These are phyloP conservation scores for Tachysurus fulvidraco DNA, from an alignment of 2,113 vertebrate species.

Conservation along the genomic window DNA sequence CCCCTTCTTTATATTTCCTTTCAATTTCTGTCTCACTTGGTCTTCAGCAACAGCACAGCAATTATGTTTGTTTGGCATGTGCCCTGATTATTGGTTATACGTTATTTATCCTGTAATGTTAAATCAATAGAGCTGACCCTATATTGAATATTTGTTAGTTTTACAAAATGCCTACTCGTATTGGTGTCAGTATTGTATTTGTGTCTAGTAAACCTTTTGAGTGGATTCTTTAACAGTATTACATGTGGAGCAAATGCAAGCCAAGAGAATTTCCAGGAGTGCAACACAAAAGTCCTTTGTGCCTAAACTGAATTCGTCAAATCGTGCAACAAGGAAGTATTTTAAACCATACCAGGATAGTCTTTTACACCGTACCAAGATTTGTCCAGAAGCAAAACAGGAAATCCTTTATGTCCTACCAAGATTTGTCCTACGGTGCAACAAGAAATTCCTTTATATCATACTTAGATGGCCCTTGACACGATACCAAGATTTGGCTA, in stretches of 20 bases:
- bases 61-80: neutral
- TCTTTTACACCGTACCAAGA: neutral
- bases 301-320: neutral
- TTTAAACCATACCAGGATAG: neutral
- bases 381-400: neutral
- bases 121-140: neutral
- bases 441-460: neutral
- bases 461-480: neutral
- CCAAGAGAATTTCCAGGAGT: neutral
- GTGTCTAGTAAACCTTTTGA: neutral
- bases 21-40: neutral
- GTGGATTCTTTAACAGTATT: neutral
- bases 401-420: neutral
- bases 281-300: neutral
- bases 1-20: neutral
- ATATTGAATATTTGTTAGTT: neutral
- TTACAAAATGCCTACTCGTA: neutral
- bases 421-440: neutral
- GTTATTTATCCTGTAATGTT: neutral
- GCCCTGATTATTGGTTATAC: too few species aligned
- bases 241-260: neutral
- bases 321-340: neutral
- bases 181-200: neutral
- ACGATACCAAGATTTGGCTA: neutral
- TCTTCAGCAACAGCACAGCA: neutral